Conservation (phyloP, 2,113 vertebrate species). For the Polypterus bichir region DNA sequence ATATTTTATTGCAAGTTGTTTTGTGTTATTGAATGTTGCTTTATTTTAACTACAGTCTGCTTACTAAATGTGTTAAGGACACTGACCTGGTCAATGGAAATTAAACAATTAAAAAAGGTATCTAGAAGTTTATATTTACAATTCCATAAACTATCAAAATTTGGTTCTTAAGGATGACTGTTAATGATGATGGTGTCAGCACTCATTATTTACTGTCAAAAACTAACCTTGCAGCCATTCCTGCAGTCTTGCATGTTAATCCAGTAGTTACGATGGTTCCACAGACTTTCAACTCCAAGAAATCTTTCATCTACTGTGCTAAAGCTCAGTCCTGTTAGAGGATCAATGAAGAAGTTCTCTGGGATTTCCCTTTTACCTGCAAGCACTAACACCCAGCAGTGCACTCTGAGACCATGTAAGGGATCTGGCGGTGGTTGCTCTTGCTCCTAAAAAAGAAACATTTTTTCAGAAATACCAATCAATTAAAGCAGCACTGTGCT, state of each 20-base stretch:
- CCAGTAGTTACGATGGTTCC: constrained; percentile 86
- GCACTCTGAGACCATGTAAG: constrained; percentile 61
- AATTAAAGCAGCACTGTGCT: too few relatives aligned
- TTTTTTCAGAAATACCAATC: background rate
- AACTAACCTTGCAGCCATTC: constrained; percentile 56
- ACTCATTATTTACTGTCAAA: background rate
- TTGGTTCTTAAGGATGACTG: background rate
- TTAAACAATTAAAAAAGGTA: background rate
- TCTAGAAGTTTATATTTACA: too few relatives aligned
- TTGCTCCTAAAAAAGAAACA: constrained; percentile 32
- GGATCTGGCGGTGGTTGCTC: constrained; percentile 36
- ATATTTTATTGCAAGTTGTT: too few relatives aligned
- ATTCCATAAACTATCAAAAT: too few relatives aligned
- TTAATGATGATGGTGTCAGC: background rate
- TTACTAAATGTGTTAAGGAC: too few relatives aligned
- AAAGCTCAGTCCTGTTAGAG: constrained; percentile 58
- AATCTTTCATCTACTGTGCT: constrained; percentile 44
- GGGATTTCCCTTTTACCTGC: constrained; percentile 62
- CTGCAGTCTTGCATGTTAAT: constrained; percentile 86
- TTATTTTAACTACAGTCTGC: too few relatives aligned
- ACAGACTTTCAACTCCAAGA: constrained; percentile 79
- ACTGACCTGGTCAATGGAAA: background rate
- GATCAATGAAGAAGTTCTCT: constrained; percentile 78
- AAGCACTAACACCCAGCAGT: constrained; percentile 82
- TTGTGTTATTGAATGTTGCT: too few relatives aligned